These are phyloP conservation scores for Paratilapia polleni DNA, from an alignment of 2,113 vertebrate genomes.

Conservation along the genomic window DNA sequence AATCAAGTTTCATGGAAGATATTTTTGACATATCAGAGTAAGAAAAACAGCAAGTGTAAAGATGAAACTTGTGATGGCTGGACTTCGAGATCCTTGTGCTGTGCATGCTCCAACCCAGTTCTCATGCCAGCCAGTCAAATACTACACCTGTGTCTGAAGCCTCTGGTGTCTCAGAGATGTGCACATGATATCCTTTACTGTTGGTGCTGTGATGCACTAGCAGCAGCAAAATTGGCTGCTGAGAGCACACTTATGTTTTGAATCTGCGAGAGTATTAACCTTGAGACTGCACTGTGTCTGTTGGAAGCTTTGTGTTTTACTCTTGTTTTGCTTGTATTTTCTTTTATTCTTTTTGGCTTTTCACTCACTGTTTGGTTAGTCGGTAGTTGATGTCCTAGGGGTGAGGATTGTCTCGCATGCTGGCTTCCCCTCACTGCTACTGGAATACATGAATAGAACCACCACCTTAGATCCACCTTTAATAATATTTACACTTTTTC, in stretches of 20 bases:
- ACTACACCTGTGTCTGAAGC: not conserved
- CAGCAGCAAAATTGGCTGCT: not conserved
- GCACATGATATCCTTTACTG: not conserved
- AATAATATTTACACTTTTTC: not conserved
- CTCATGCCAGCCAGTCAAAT: not conserved
- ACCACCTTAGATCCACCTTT: not conserved
- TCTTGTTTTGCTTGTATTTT: not conserved
- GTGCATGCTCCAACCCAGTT: not conserved
- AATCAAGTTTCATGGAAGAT: not conserved
- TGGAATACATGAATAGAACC: not conserved
- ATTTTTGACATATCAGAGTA: not conserved
- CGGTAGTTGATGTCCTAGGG: not conserved
- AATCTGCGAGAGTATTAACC: not conserved
- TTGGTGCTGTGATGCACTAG: rapidly evolving
- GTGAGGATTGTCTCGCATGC: not conserved
- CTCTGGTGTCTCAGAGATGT: not conserved
- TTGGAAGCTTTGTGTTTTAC: not conserved
- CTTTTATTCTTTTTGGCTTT: not conserved
- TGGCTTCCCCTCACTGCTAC: not conserved
- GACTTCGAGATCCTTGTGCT: not conserved
- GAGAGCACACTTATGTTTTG: not conserved
- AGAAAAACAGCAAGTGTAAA: not conserved
- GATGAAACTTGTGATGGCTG: not conserved
- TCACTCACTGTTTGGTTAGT: not conserved
- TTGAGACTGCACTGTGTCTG: not conserved